Conservation (phyloP, 2,888 invertebrate genomes). For the Xiphydria camelus region DNA sequence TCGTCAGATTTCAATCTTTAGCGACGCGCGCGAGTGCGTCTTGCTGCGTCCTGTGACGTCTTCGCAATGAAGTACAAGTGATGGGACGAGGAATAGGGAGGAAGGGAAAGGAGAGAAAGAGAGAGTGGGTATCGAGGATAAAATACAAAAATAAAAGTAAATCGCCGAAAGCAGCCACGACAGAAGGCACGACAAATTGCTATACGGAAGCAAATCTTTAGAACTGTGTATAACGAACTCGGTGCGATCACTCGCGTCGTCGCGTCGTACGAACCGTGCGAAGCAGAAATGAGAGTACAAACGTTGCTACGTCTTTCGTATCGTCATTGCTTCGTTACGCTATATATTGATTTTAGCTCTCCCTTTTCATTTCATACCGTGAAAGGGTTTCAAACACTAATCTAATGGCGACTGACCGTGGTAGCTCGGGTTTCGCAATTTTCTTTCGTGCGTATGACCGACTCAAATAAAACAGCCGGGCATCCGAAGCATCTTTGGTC, state of each 20-base stretch:
- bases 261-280: too few relatives aligned
- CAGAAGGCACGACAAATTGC: constrained; percentile 54
- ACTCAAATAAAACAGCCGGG: neutral
- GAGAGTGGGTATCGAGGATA: constrained; percentile 8
- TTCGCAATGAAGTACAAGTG: too few relatives aligned
- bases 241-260: neutral
- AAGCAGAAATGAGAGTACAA: constrained; percentile 24
- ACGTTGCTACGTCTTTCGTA: constrained; percentile 3
- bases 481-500: too few relatives aligned
- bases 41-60: too few relatives aligned
- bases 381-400: too few relatives aligned
- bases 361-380: constrained; percentile 6
- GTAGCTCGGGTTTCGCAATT: too few relatives aligned
- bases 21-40: too few relatives aligned
- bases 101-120: neutral
- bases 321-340: constrained; percentile 11
- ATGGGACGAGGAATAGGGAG: too few relatives aligned
- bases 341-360: constrained; percentile 16
- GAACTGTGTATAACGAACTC: neutral
- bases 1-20: too few relatives aligned
- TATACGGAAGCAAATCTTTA: constrained; percentile 39
- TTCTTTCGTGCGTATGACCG: too few relatives aligned
- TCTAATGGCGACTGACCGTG: too few relatives aligned
- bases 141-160: constrained; percentile 36
- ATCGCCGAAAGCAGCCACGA: constrained; percentile 51